Base-by-base conservation (phyloP, 2,888 invertebrate genomes). In the Erannis defoliaria region DNA sequence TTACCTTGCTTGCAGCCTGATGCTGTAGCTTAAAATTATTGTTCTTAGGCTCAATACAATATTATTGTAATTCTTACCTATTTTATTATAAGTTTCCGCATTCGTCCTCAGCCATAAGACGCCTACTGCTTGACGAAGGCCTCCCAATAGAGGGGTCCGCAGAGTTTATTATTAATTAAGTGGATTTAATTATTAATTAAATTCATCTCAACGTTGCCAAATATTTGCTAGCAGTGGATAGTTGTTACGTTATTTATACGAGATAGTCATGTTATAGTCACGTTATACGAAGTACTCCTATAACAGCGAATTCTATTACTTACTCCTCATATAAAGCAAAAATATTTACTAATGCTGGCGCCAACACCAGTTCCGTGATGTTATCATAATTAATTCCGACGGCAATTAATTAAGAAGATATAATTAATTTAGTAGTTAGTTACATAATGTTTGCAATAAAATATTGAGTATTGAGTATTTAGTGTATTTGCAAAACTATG, bases 351-450 rank as follows among this genome's bases (percentile, higher is more conserved):
- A 38, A 42, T 57, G 46, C 14, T 43, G 62, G 62, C 56, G 56
- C 62, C 62, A 57, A n/a, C 48, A 37, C 14, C 37, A 62, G 56
- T 56, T 62, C 62, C 62, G 62, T 57, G 56, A 53, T 53, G 46
- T 37, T 57, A 53, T 57, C 56, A 56, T 62, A 56, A 62, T 57
- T 62, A 54, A 62, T 62, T 62, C 56, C 35, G 62, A 53, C 35
- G 46, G 35, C 42, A 62, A 57, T 62, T 57, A 56, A 62, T 62
- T 62, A 62, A 53, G 40, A 38, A 55, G 46, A 26, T 40, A 48
- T 62, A 51, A 62, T 56, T 56, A 51, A 56, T 55, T 51, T 62
- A n/a, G n/a, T n/a, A n/a, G n/a, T n/a, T n/a, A n/a, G n/a, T n/a
- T n/a, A n/a, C n/a, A n/a, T n/a, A n/a, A n/a, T n/a, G n/a, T n/a